A percentile compares a stretch with the other conserved stretches of the same genome.
Evolutionary conservation across 2,113 vertebrate species (phyloP).

Genomic region (Tamias sibiricus): DNA sequence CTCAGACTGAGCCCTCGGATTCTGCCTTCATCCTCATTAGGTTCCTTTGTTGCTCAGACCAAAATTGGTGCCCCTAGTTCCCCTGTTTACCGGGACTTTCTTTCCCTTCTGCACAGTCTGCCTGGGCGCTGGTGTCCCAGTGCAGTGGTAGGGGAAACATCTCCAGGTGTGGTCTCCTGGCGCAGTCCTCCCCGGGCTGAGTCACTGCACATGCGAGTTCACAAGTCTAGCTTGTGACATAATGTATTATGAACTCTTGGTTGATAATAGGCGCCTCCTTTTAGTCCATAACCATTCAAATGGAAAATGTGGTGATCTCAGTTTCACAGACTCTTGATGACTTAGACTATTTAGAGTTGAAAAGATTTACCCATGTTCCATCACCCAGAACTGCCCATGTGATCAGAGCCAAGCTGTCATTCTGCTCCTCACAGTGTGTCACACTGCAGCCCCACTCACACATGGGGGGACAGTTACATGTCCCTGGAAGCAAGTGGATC

Average conservation of each 20-base stretch:
- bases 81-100: background rate
- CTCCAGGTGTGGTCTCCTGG: background rate
- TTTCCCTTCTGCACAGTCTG: background rate
- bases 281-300: background rate
- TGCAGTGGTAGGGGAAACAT: background rate
- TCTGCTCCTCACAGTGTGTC: background rate
- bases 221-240: background rate
- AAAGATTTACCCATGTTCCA: background rate
- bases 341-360: background rate
- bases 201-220: background rate
- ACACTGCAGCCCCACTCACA: fast-evolving
- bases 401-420: background rate
- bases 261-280: background rate
- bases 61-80: background rate
- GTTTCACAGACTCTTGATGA: background rate
- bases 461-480: background rate
- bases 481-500: background rate
- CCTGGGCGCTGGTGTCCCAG: background rate
- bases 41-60: background rate
- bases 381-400: background rate
- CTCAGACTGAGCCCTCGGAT: background rate
- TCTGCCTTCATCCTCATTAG: background rate
- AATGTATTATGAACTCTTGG: background rate
- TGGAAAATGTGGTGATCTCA: background rate
- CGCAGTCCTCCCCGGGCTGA: background rate